These are phyloP conservation scores for Clarias magur DNA, from an alignment of 2,113 vertebrate species.

Conservation along the genomic window DNA sequence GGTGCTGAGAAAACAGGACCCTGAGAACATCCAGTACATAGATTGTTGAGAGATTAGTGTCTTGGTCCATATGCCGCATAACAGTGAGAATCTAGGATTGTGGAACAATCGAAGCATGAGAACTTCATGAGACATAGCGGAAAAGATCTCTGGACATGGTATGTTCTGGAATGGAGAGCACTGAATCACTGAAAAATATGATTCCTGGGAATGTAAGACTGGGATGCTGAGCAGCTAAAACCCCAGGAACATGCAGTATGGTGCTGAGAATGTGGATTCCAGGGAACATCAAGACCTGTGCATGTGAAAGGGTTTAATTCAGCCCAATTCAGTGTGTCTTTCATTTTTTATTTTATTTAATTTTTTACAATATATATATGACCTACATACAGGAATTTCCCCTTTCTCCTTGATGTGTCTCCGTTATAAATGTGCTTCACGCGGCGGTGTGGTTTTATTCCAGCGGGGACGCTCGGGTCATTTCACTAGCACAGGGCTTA, in stretches of 20 bases:
- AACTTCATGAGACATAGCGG: neutral
- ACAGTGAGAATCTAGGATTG: neutral
- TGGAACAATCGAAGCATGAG: neutral
- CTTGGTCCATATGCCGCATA: neutral
- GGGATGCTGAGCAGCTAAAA: neutral
- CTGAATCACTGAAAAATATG: neutral
- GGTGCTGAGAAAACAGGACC: neutral
- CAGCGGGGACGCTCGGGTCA: neutral
- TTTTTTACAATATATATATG: neutral
- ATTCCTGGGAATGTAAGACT: neutral
- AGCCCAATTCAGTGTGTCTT: neutral
- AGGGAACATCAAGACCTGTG: neutral
- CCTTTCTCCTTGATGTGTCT: constrained; percentile 26
- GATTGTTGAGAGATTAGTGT: neutral
- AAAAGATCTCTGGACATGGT: neutral
- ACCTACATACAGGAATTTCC: neutral
- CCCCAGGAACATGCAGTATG: neutral
- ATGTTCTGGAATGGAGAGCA: neutral
- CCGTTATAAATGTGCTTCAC: constrained; percentile 9
- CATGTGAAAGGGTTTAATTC: neutral
- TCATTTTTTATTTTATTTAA: neutral
- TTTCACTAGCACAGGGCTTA: constrained; percentile 10
- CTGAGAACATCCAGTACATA: neutral
- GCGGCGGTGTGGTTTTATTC: neutral
- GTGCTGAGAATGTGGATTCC: neutral